Evolutionary conservation across 2,888 invertebrate species (phyloP).

Genomic region (Carterocephalus palaemon): DNA sequence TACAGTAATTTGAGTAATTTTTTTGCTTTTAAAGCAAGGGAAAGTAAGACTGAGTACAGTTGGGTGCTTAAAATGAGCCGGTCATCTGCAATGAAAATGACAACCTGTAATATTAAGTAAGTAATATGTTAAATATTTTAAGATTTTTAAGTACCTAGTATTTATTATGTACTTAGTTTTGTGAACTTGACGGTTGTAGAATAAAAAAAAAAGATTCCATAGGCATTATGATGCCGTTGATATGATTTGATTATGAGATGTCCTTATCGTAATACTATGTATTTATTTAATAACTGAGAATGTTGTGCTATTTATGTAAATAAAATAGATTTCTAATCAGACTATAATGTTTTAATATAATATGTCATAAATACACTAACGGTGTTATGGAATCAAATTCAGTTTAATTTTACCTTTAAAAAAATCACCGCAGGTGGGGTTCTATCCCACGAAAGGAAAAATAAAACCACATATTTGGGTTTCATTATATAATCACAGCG

Average conservation of each 20-base stretch:
- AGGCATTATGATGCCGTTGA: slow-evolving; percentile 6
- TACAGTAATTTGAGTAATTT: neutral
- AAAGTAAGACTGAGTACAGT: slow-evolving; percentile 50
- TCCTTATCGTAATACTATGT: slow-evolving; percentile 10
- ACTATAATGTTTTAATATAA: neutral
- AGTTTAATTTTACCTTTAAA: too few relatives aligned
- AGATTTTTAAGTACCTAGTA: slow-evolving; percentile 23
- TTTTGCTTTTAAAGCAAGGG: neutral
- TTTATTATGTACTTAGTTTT: slow-evolving; percentile 23
- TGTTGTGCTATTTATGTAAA: slow-evolving; percentile 25
- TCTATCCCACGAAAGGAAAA: too few relatives aligned
- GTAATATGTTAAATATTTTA: slow-evolving; percentile 9
- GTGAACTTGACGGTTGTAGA: slow-evolving; percentile 5
- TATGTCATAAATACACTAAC: too few relatives aligned
- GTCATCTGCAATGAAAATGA: slow-evolving; percentile 12
- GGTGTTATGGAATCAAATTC: too few relatives aligned
- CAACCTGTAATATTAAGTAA: slow-evolving; percentile 17
- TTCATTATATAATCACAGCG: too few relatives aligned
- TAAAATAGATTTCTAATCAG: slow-evolving; percentile 16
- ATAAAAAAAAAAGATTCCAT: slow-evolving; percentile 28
- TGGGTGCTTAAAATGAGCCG: slow-evolving; percentile 46
- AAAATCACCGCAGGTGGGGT: too few relatives aligned
- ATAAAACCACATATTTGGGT: too few relatives aligned
- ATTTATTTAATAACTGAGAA: slow-evolving; percentile 12
- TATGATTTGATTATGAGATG: too few relatives aligned